Evolutionary conservation across 2,113 vertebrate species (phyloP).

Genomic region (Uria aalge): DNA sequence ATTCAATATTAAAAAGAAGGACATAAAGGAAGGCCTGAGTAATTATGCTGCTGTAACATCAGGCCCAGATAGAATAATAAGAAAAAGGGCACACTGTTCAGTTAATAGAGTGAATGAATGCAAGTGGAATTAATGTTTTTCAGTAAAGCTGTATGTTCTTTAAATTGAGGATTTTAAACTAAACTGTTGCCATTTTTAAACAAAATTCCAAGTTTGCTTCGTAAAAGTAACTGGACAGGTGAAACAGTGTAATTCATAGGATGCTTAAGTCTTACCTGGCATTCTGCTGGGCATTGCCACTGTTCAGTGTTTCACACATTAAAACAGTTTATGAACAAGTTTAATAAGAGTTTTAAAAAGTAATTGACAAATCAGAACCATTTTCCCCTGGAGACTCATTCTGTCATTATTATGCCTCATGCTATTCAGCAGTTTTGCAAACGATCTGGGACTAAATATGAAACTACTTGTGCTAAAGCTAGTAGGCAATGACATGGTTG

Average conservation of each 20-base stretch:
- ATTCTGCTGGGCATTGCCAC: background rate
- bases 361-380: background rate
- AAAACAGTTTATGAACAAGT: background rate
- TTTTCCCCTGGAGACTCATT: background rate
- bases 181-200: background rate
- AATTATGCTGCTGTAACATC: background rate
- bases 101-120: background rate
- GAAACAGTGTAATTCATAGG: background rate
- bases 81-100: background rate
- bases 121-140: background rate
- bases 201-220: background rate
- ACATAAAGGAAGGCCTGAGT: background rate
- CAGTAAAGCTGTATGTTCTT: background rate
- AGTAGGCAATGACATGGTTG: background rate
- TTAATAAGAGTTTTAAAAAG: background rate
- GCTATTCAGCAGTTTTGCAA: background rate
- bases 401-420: background rate
- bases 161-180: background rate
- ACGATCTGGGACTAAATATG: background rate
- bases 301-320: background rate
- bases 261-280: background rate
- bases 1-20: background rate
- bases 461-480: background rate
- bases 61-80: background rate
- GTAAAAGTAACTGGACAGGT: background rate